Evolutionary conservation across 2,888 invertebrate species (phyloP), one percentile per base, ranked within the genome.

Genomic region (Ophioninae sp.): DNA sequence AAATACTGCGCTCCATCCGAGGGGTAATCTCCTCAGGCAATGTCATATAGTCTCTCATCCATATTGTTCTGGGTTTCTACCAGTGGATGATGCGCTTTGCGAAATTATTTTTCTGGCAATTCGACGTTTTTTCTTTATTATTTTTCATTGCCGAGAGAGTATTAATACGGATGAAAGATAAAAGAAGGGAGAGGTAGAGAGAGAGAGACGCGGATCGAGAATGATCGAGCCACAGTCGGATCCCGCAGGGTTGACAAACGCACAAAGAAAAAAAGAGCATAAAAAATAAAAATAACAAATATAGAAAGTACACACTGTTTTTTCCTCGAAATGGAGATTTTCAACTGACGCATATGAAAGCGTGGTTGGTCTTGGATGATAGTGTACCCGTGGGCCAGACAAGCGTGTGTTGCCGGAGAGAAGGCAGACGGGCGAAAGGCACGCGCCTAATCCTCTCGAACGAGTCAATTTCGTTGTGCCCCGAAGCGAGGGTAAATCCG

Each of bases 391-490:
- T 44, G 44, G 30, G 20, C 51, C 10, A 17, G n/a, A 17, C 17
- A 17, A 59, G 37, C 30, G 30, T 74, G 10, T 75, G n/a, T 65
- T 10, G 65, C 7, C 30, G 51, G 41, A 30, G 61, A 69, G 30
- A 8, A 71, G 44, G 59, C 73, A 39, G 37, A 58, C 71, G 61
- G 30, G 65, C 63, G 77, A 72, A 59, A 76, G 73, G 77, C 79
- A 81, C 79, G 79, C 67, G 80, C 82, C 89, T 90, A 90, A 90
- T 90, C 90, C 87, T 78, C 79, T 64, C 87, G 83, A 90, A 89
- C 89, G 88, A 90, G 89, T 89, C 89, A 89, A 90, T 90, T 90
- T 89, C 87, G 88, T 87, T 89, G 88, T 87, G 88, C 89, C 87
- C 72, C 85, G 87, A 85, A 89, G 87, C 89, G 88, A 88, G 86